Evolutionary conservation across 2,113 vertebrate species (phyloP), one percentile per base, ranked within the genome.

Genomic region (Macheiramphus alcinus): DNA sequence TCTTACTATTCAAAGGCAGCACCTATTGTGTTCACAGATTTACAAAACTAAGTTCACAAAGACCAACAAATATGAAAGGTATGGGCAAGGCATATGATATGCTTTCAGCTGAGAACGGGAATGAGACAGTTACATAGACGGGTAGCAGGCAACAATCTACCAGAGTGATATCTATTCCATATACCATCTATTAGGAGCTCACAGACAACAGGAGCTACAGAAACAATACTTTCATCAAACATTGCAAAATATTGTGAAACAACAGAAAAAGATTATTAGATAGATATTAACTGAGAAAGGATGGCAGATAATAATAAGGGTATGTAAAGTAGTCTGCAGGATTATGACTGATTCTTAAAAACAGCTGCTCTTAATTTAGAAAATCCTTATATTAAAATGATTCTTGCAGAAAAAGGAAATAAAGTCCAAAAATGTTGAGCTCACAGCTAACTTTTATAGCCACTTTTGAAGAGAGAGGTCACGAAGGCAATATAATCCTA

Each of bases 61-160:
- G 40, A 29, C 10, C 4, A 65, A 76, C 7, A 76, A 59, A 47
- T 4, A 29, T 4, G 31, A 73, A 55, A 45, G 16, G 32, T n/a
- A 27, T 3, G 7, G 40, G 17, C 27, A 58, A 50, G 36, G 42
- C 8, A 65, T 0, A 1, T 0, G 2, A 20, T 55, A 43, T 25
- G 5, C 43, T 85, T 63, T 68, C 38, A 61, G 20, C 38, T 61
- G 26, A 31, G 65, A 88, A 50, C 0, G 5, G 36, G 65, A 70
- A 68, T 29, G 21, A 94, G 43, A 34, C 22, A 50, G 12, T 21
- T 47, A 32, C 0, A 2, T 1, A 34, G 21, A 31, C 6, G 59
- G 10, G 34, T 32, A 84, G 50, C n/a, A 70, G 27, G 22, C 40
- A 90, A 34, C 29, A 22, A 65, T 52, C 48, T 70, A 27, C 17